Percentiles rank a stretch among this genome's conserved stretches.
Conservation (phyloP, 2,797 vertebrate species). For the Ceryle rudis region DNA sequence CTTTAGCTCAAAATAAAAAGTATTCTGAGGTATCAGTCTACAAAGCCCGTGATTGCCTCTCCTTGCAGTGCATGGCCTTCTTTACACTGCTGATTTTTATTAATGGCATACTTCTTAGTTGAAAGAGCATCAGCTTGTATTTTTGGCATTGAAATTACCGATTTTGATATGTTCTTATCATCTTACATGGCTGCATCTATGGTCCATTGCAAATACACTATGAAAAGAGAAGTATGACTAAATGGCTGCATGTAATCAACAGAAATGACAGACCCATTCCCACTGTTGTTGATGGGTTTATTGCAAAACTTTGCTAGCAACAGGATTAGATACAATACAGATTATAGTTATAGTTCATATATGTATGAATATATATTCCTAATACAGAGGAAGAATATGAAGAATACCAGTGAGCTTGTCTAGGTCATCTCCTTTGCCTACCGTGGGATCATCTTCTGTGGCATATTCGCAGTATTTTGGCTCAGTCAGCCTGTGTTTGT, state of each 20-base stretch:
- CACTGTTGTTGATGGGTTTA: background rate
- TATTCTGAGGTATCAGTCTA: background rate
- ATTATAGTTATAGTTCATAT: background rate
- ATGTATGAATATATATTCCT: background rate
- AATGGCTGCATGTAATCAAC: background rate
- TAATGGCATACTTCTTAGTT: background rate
- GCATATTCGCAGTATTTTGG: background rate
- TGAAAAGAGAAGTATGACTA: slow-evolving; percentile 24
- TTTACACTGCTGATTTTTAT: slow-evolving; percentile 1
- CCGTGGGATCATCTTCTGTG: background rate
- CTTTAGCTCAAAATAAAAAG: background rate
- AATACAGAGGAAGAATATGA: background rate
- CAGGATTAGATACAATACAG: background rate
- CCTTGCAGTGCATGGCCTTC: background rate
- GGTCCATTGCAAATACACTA: background rate
- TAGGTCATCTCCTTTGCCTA: background rate
- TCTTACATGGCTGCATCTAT: background rate
- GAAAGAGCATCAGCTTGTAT: background rate
- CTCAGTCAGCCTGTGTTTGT: background rate
- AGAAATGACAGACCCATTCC: background rate
- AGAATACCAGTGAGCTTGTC: background rate
- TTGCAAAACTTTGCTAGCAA: background rate
- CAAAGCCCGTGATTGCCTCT: background rate
- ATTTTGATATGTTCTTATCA: background rate
- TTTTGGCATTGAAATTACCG: background rate